These are phyloP conservation scores for Theodoxus fluviatilis DNA, from an alignment of 2,888 invertebrate species.

Conservation along the genomic window DNA sequence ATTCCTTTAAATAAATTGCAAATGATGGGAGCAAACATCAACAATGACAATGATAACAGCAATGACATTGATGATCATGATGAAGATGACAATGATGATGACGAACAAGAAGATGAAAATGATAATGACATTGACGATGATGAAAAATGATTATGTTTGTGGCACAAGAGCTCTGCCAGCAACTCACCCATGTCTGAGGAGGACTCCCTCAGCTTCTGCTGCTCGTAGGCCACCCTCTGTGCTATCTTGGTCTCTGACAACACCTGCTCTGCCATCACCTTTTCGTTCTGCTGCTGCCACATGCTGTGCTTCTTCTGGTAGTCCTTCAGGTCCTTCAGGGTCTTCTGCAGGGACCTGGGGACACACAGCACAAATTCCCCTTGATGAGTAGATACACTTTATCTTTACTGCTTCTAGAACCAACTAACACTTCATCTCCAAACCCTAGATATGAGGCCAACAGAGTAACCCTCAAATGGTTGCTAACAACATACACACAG, in stretches of 20 bases:
- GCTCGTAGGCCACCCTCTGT: conserved; percentile 65
- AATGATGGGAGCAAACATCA: neutral
- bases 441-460: too few species aligned
- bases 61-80: neutral
- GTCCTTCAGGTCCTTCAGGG: conserved; percentile 72
- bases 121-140: too few species aligned
- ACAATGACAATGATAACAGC: neutral
- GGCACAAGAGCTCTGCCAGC: too few species aligned
- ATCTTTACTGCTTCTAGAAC: too few species aligned
- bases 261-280: conserved; percentile 67
- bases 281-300: conserved; percentile 72
- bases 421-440: too few species aligned
- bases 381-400: too few species aligned
- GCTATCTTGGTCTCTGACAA: conserved; percentile 54
- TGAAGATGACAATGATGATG: neutral
- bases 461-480: too few species aligned
- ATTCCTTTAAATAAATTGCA: neutral
- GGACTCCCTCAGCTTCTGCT: conserved; percentile 60
- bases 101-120: too few species aligned
- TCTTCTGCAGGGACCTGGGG: conserved; percentile 71
- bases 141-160: too few species aligned
- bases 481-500: too few species aligned
- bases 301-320: conserved; percentile 73
- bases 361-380: too few species aligned
- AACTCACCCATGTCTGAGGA: conserved; percentile 57